Evolutionary conservation across 2,113 vertebrate genomes (phyloP).

Genomic region (Oophaga pumilio): DNA sequence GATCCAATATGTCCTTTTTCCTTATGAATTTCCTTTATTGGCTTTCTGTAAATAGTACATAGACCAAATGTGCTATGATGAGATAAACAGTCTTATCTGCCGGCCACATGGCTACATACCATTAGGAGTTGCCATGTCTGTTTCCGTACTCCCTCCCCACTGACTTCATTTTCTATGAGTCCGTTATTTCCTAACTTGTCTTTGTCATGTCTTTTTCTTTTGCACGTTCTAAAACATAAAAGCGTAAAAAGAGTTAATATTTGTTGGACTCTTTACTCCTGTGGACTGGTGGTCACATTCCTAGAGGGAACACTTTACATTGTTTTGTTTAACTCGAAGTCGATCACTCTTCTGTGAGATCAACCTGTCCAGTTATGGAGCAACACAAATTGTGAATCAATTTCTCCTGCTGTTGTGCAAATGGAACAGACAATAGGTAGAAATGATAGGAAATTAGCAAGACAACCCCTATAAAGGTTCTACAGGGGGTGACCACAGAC

Average conservation of each 20-base stretch:
- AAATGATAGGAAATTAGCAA: no score
- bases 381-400: no score
- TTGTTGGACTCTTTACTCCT: background rate
- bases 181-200: background rate
- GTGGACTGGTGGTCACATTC: background rate
- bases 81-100: conserved; percentile 9
- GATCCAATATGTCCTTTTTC: background rate
- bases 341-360: no score
- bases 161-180: background rate
- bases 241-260: background rate
- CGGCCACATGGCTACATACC: background rate
- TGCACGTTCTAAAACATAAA: background rate
- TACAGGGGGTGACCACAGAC: no score
- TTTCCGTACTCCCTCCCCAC: background rate
- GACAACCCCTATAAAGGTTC: no score
- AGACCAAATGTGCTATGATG: background rate
- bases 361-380: no score
- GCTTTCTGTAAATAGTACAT: background rate
- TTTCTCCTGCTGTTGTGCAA: no score
- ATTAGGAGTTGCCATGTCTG: background rate
- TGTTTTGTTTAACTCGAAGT: no score
- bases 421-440: no score
- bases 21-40: background rate
- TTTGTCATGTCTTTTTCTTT: background rate
- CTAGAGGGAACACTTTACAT: no score